phyloP scores from a whole-genome alignment of 2,888 invertebrate genomes.

The Dolichopus griseipennis region DNA sequence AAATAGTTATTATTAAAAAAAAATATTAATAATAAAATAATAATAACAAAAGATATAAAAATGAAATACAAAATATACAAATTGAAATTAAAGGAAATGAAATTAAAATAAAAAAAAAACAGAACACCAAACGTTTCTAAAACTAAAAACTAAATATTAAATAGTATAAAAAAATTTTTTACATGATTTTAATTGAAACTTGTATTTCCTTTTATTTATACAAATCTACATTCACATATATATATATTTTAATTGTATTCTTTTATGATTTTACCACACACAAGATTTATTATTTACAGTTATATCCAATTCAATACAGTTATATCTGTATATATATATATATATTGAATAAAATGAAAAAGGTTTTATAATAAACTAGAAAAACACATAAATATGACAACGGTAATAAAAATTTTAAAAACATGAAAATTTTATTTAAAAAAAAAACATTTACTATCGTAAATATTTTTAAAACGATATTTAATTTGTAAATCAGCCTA shows the following conservation, averaged over 20 bases:
- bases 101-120: background rate
- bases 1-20: background rate
- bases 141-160: background rate
- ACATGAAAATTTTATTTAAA: no score
- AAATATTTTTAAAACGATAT: no score
- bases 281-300: background rate
- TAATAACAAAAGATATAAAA: background rate
- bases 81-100: no score
- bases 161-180: background rate
- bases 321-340: no score
- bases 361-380: no score
- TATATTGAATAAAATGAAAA: no score
- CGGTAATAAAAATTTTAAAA: no score
- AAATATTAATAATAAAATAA: background rate
- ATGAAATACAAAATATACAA: no score
- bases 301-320: background rate
- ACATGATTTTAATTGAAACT: background rate
- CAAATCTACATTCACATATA: no score
- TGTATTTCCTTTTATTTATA: background rate
- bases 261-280: background rate
- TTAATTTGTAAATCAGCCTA: no score
- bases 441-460: no score
- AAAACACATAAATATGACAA: no score
- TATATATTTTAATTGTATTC: background rate
- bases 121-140: background rate